A percentile compares a stretch with the other conserved stretches of the same genome.
Evolutionary conservation across 2,797 vertebrate species (phyloP).

Genomic region (Cheirogaleus major): DNA sequence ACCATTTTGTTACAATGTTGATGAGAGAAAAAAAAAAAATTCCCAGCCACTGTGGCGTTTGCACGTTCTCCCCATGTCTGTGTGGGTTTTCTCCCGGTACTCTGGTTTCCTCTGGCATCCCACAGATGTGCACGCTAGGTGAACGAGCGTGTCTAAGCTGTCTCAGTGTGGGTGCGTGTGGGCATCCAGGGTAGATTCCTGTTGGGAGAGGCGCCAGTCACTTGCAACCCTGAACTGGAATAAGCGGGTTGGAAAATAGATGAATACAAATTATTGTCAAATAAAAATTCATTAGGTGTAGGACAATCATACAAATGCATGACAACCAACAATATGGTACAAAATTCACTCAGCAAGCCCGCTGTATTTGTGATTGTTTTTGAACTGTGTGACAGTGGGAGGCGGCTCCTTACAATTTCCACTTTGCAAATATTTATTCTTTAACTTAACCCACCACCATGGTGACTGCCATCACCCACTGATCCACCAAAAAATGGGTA

Average conservation of each 20-base stretch:
- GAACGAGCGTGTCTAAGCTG: not conserved
- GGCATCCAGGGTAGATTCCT: not conserved
- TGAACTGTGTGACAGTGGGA: not conserved
- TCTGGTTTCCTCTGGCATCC: not conserved
- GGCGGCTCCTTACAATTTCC: not conserved
- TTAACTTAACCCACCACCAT: not conserved
- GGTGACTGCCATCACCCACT: not conserved
- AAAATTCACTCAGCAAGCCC: not conserved
- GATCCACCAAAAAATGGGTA: not conserved
- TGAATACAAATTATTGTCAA: not conserved
- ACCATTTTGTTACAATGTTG: not conserved
- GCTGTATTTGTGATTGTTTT: not conserved
- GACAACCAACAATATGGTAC: not conserved
- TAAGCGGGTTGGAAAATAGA: not conserved
- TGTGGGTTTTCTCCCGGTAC: not conserved
- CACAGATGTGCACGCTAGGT: not conserved
- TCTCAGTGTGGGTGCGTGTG: not conserved
- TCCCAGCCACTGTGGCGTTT: not conserved
- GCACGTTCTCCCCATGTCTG: not conserved
- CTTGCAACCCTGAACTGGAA: not conserved
- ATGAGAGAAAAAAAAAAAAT: too few relatives aligned
- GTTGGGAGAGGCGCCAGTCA: not conserved
- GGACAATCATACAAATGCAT: not conserved
- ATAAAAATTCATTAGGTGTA: not conserved
- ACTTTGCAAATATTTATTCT: not conserved